Base-by-base conservation (phyloP, 2,797 vertebrate species). In the Philypnodon macrostomus region DNA sequence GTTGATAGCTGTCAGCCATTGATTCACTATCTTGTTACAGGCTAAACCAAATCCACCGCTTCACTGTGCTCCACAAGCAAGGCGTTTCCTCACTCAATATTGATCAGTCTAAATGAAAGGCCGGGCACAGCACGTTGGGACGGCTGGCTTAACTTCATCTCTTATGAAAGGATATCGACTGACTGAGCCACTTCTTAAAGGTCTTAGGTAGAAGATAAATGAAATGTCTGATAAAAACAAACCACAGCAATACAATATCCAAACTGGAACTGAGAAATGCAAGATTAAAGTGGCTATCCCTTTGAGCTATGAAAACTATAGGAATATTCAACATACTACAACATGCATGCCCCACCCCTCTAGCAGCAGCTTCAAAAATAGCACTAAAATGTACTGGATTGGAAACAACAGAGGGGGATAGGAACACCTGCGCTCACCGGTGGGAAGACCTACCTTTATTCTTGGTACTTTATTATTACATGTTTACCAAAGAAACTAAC, bases 41-140 rank as follows among this genome's bases (percentile, higher is more conserved):
- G 33, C 47, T 64, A 70, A 71, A 7, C 57, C 37, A 61, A 68
- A 77, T 66, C 36, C 46, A 74, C 45, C 23, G 29, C 36, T 44
- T 58, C 31, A 7, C 40, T 36, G 8, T 32, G 51, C 56, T 63
- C 24, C 50, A 18, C 1, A 21, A 12, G 44, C 17, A 18, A 65
- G 64, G 35, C 63, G 59, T 42, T 66, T 62, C 42, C 47, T 67
- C 51, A 45, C 17, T 80, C 78, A 69, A 70, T 77, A 85, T 50
- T 57, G 63, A 83, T 86, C 49, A 69, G 15, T 40, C 1, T 37
- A 74, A 79, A 75, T 75, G 59, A 79, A 69, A 77, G 46, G 38
- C 41, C 46, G 27, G 36, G 47, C 14, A 47, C 58, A 61, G 64
- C 21, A 35, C n/a, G 62, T 12, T 45, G 31, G 52, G 39, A 2